Evolutionary conservation across 2,113 vertebrate genomes (phyloP), one percentile per base, ranked within the genome.

Genomic region (Myrmecobius fasciatus): DNA sequence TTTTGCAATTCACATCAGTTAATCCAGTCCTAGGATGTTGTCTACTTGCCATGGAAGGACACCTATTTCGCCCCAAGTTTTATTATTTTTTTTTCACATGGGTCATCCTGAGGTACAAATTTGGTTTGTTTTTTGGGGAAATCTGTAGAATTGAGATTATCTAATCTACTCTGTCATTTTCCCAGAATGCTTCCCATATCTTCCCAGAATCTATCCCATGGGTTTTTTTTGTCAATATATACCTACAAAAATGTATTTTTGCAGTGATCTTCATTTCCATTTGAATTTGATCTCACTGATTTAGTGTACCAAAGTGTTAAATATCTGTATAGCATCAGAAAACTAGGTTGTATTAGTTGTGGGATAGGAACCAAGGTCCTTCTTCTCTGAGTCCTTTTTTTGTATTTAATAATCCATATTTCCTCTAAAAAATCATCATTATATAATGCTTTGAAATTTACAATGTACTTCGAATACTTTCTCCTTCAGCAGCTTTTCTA

Each of bases 21-120:
- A 51, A 10, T 10, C 49, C 49, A 51, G 49, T 51, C 6, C 6
- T 51, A 51, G 49, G 9, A 11, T 51, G 8, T 51, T 51, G 8
- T 51, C 49, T 0, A 0, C 49, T 51, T 51, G 49, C 49, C 9
- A 51, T 51, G 49, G 9, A 10, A 51, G 49, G 1, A 51, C 49
- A 51, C 49, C 9, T 51, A 10, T 51, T 51, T 0, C 11, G 49
- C 49, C 9, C 49, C 49, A 51, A 51, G 9, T 51, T 8, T 51
- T 6, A 8, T 10, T 8, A 5, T 8, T 8, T 8, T 8, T 8
- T 8, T 10, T 10, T 10, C 48, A 48, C 48, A 51, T 0, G 9
- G 49, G 9, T 51, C 49, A 51, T 51, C 49, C 9, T 51, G 49
- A 51, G 49, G 49, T 10, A 51, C 49, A 51, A 51, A 51, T 51